A percentile compares a stretch with the other conserved stretches of the same genome.
Evolutionary conservation across 2,113 vertebrate species (phyloP).

Genomic region (Narcine bancroftii): DNA sequence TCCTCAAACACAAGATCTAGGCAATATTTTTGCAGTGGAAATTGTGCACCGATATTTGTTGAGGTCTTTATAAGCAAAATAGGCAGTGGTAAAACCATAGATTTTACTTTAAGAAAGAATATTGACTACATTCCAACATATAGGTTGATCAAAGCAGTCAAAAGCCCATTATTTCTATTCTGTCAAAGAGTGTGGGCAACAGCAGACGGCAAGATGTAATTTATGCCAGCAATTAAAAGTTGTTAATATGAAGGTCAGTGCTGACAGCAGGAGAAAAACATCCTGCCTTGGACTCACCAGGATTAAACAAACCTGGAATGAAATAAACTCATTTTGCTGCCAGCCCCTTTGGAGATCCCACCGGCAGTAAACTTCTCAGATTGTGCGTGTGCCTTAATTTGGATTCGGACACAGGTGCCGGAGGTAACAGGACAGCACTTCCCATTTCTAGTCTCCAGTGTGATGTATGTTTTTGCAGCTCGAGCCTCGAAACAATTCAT

Average conservation of each 20-base stretch:
- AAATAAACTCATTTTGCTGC: background rate
- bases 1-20: background rate
- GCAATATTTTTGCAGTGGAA: background rate
- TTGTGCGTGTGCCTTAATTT: background rate
- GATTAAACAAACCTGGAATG: slow-evolving; percentile 8
- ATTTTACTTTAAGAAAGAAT: background rate
- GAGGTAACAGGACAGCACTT: background rate
- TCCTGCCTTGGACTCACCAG: background rate
- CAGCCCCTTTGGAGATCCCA: background rate
- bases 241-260: background rate
- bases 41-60: background rate
- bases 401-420: background rate
- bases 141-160: background rate
- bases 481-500: background rate
- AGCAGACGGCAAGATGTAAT: background rate
- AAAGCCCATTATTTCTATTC: background rate
- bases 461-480: background rate
- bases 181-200: background rate
- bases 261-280: background rate
- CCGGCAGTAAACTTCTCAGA: background rate
- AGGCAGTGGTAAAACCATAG: background rate
- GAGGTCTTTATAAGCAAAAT: background rate
- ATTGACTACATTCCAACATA: background rate
- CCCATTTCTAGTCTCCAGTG: background rate
- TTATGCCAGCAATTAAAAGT: background rate